Evolutionary conservation across 2,113 vertebrate species (phyloP).

Genomic region (Tragelaphus buxtoni): DNA sequence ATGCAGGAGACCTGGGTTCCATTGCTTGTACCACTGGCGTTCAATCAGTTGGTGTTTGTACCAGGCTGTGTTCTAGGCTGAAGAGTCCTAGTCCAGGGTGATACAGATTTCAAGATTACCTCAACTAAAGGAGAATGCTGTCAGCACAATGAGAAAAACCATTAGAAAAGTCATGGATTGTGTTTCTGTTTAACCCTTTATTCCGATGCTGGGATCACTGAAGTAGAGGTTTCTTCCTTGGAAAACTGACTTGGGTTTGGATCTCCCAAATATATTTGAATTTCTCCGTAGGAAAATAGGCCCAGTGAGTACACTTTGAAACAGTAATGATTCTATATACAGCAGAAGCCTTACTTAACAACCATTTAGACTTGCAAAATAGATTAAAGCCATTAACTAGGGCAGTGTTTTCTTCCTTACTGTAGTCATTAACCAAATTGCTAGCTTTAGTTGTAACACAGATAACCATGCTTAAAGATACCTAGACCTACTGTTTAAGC

Average conservation of each 20-base stretch:
- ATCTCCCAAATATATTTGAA: not conserved
- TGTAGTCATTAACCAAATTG: conserved; percentile 24
- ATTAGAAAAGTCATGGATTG: not conserved
- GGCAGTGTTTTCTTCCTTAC: not conserved
- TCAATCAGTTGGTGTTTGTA: not conserved
- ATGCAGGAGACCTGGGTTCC: not conserved
- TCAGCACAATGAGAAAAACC: not conserved
- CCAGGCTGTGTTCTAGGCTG: not conserved
- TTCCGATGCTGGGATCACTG: not conserved
- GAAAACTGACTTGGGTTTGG: not conserved
- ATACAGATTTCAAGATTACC: conserved; percentile 10
- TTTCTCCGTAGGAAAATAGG: not conserved
- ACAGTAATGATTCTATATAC: not conserved
- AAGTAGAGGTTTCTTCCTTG: not conserved
- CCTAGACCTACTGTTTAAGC: not conserved
- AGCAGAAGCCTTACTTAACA: conserved; percentile 8
- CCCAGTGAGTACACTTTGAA: not conserved
- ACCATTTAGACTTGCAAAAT: not conserved
- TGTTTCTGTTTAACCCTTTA: not conserved
- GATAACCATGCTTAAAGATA: conserved; percentile 7
- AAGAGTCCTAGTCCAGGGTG: not conserved
- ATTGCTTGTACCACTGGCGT: not conserved
- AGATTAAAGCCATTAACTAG: conserved; percentile 26
- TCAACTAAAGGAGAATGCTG: not conserved
- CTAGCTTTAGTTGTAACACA: not conserved